Percentiles rank a stretch among this genome's conserved stretches.
Evolutionary conservation across 2,888 invertebrate genomes (phyloP).

Genomic region (Clistopyga incitator): DNA sequence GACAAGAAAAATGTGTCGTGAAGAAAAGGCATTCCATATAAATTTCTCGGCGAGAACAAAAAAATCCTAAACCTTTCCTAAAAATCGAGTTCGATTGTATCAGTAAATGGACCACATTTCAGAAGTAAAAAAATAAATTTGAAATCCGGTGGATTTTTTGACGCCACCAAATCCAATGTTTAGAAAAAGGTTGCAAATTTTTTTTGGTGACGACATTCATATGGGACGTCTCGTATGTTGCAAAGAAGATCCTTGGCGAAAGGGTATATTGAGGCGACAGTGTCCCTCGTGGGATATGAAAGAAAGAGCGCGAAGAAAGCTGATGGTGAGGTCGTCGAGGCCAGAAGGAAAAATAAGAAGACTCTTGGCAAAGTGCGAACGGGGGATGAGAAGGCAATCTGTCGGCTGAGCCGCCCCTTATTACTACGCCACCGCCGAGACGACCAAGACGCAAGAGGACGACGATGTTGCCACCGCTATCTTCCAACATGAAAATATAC

Average conservation of each 20-base stretch:
- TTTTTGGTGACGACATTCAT: too few relatives aligned
- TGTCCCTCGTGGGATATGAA: not conserved
- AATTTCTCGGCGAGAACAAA: too few relatives aligned
- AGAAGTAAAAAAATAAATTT: too few relatives aligned
- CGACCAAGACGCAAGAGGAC: slow-evolving; percentile 65
- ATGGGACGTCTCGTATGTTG: not conserved
- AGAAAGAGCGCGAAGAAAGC: slow-evolving; percentile 5
- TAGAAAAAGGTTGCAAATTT: too few relatives aligned
- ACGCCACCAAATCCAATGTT: too few relatives aligned
- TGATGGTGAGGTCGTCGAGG: slow-evolving; percentile 42
- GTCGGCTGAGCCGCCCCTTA: slow-evolving; percentile 81
- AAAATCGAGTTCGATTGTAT: too few relatives aligned
- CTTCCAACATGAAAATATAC: slow-evolving; percentile 74
- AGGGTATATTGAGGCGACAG: not conserved
- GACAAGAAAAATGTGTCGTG: not conserved
- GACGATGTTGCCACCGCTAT: slow-evolving; percentile 67
- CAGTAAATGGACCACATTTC: too few relatives aligned
- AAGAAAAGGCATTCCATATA: not conserved
- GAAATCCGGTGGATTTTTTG: too few relatives aligned
- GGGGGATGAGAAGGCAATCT: slow-evolving; percentile 77
- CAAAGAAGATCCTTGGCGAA: not conserved
- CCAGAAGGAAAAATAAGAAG: slow-evolving; percentile 47
- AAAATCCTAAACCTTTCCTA: too few relatives aligned
- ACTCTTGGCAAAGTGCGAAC: slow-evolving; percentile 58
- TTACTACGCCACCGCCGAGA: slow-evolving; percentile 75